phyloP scores from a whole-genome alignment of 2,113 vertebrate species.

The Catharus minimus region DNA sequence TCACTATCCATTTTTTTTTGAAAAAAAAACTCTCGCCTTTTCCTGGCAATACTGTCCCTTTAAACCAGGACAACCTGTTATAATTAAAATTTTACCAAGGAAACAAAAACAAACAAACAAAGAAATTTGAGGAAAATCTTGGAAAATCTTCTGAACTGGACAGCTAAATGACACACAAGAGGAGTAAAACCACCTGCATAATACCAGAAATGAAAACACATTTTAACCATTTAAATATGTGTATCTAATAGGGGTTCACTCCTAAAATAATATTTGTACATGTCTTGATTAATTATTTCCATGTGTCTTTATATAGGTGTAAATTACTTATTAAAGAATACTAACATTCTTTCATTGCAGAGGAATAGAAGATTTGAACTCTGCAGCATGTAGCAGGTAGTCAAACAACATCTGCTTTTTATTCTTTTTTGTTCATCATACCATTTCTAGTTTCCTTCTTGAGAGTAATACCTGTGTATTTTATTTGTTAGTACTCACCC shows the following conservation, averaged over 20 bases:
- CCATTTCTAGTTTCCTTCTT: background rate
- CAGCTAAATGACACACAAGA: background rate
- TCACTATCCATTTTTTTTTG: too few relatives aligned
- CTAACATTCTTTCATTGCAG: background rate
- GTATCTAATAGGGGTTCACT: background rate
- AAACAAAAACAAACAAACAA: background rate
- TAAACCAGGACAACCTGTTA: background rate
- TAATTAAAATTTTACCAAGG: background rate
- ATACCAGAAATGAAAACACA: background rate
- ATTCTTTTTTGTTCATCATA: background rate
- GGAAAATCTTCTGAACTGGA: background rate
- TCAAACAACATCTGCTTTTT: background rate
- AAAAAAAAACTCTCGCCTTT: too few relatives aligned
- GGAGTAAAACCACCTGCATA: background rate
- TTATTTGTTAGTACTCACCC: background rate
- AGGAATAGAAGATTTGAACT: background rate
- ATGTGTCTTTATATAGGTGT: background rate
- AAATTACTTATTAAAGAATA: background rate
- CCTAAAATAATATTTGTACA: background rate
- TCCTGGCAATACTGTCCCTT: too few relatives aligned
- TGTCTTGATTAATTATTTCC: background rate
- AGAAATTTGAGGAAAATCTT: background rate
- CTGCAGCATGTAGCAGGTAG: background rate
- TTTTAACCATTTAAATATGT: background rate
- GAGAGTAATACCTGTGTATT: background rate